These are phyloP conservation scores for Rhagophthalmus giganteus DNA, from an alignment of 2,888 invertebrate species.

Conservation along the genomic window DNA sequence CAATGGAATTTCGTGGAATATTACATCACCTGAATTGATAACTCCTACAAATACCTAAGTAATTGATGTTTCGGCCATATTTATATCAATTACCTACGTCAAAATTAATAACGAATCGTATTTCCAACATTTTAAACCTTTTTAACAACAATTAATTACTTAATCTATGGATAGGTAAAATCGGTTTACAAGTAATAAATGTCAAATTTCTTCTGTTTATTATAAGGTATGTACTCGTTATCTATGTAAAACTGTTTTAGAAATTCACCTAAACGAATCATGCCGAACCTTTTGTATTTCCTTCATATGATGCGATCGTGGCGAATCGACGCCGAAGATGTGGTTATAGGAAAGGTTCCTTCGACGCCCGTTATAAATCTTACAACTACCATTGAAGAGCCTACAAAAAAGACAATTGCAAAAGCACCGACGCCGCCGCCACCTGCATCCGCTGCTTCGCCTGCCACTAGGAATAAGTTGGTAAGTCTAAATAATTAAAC, in stretches of 20 bases:
- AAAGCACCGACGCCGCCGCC: background rate
- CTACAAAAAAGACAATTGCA: constrained; percentile 34
- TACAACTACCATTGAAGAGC: constrained; percentile 45
- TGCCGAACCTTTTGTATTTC: constrained; percentile 46
- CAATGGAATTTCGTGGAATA: too few relatives aligned
- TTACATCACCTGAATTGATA: too few relatives aligned
- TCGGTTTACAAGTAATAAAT: too few relatives aligned
- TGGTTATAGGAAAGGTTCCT: constrained; percentile 24
- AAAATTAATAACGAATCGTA: too few relatives aligned
- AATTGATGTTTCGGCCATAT: too few relatives aligned
- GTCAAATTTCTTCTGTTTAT: too few relatives aligned
- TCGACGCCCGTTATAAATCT: constrained; percentile 52
- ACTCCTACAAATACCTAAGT: too few relatives aligned
- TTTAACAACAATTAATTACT: too few relatives aligned
- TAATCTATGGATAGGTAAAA: too few relatives aligned
- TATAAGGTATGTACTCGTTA: too few relatives aligned
- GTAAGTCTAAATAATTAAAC: constrained; percentile 8
- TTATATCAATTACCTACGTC: too few relatives aligned
- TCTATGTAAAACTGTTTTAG: background rate
- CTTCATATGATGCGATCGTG: constrained; percentile 44
- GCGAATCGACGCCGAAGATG: constrained; percentile 45
- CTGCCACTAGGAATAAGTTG: constrained; percentile 1
- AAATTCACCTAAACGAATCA: constrained; percentile 16
- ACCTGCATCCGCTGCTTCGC: constrained; percentile 3
- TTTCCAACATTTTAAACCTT: background rate